Percentiles rank a stretch among this genome's conserved stretches.
These are phyloP conservation scores for Hapalemur alaotrensis DNA, from an alignment of 2,797 vertebrate genomes.

Conservation along the genomic window DNA sequence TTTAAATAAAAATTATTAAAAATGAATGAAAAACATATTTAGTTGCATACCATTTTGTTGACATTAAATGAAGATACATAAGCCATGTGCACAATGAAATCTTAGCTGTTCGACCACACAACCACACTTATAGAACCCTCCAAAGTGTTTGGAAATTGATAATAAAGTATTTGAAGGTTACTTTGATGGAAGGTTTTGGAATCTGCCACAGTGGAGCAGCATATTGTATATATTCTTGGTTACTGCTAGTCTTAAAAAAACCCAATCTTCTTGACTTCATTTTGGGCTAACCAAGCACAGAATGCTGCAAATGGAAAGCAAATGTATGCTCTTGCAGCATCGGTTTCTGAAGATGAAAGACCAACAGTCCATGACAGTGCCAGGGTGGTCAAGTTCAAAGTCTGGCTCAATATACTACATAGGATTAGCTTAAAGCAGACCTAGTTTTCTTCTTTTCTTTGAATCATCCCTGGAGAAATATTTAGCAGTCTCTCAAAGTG, in stretches of 20 bases:
- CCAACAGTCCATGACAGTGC: neutral
- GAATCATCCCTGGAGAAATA: neutral
- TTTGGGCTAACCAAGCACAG: conserved; percentile 53
- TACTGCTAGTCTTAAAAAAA: neutral
- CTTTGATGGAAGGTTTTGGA: conserved; percentile 43
- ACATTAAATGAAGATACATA: neutral
- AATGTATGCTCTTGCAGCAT: neutral
- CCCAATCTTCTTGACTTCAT: neutral
- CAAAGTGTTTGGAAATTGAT: neutral
- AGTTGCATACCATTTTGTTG: neutral
- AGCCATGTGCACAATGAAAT: neutral
- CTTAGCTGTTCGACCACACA: neutral
- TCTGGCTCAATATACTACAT: neutral
- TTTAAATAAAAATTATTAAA: neutral
- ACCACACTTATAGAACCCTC: neutral
- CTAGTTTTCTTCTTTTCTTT: neutral
- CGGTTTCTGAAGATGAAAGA: conserved; percentile 19
- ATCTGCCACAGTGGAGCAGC: neutral
- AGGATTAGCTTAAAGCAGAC: conserved; percentile 2
- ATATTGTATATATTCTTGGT: neutral
- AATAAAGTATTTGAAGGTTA: neutral
- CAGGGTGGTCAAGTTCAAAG: conserved; percentile 35
- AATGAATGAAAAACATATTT: neutral
- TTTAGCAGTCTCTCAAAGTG: neutral
- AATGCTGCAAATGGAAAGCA: neutral